Evolutionary conservation across 2,888 invertebrate species (phyloP), one percentile per base, ranked within the genome.

Genomic region (Cenopis cana): DNA sequence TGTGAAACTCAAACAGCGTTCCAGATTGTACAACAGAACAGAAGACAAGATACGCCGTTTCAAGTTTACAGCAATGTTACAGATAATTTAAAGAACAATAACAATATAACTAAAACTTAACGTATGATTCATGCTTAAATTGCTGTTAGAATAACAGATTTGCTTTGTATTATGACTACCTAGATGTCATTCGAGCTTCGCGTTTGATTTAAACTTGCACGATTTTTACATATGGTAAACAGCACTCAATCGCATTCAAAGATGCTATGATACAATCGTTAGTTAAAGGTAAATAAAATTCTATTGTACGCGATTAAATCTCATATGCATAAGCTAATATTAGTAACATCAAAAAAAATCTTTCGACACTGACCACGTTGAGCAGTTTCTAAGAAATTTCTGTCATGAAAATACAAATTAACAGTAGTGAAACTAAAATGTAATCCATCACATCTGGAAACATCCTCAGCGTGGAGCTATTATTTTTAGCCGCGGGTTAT

Each of bases 381-480:
- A 38, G 57, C 41, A 24, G 52, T 18, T 68, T 68, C 60, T 52
- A 17, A 59, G 59, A 60, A 68, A 41, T 38, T 9, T 65, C 41
- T 24, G 36, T 41, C 24, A 38, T n/a, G 18, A 66, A 68, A 60
- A 41, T 41, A 66, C 54, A 24, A 59, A 59, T 65, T 66, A 60
- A 54, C 54, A 60, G 54, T 69, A 65, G 66, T 66, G 55, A 55
- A 60, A 71, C 65, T 71, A 66, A 66, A 66, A 66, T 61, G 70
- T 66, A 71, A 71, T 71, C 61, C 59, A 65, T 70, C 70, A 71
- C 70, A 71, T 71, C 70, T 71, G 70, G 60, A 71, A 71, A 55
- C 70, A 66, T 71, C 70, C 70, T 71, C 66, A 66, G 70, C 60
- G 70, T 71, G 46, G 70, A 66, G 60, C 70, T 55, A 66, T 66